These are phyloP conservation scores for Anolis apletophallus DNA, from an alignment of 2,797 vertebrate species.

Conservation along the genomic window DNA sequence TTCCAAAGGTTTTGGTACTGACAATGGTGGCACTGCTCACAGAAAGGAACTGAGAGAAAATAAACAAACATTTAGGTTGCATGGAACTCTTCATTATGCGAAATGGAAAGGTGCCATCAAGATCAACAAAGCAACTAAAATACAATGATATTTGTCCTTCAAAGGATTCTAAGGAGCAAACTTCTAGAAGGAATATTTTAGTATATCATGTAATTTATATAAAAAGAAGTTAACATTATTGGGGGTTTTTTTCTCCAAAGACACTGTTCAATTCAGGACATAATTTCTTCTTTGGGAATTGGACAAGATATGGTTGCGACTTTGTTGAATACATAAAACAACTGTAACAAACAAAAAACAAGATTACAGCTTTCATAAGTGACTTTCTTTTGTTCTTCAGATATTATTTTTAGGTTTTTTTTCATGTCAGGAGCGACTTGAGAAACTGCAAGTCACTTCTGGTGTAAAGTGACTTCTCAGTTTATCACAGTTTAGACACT, in stretches of 20 bases:
- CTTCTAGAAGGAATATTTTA: slow-evolving; percentile 42
- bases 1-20: neutral
- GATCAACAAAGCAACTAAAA: slow-evolving; percentile 29
- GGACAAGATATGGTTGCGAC: neutral
- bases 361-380: slow-evolving; percentile 6
- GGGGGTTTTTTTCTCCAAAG: slow-evolving; percentile 34
- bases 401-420: slow-evolving; percentile 13
- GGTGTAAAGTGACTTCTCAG: too few species aligned
- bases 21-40: slow-evolving; percentile 30
- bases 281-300: slow-evolving; percentile 38
- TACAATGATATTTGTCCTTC: slow-evolving; percentile 33
- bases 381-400: slow-evolving; percentile 13
- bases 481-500: slow-evolving; percentile 31
- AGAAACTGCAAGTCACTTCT: too few species aligned
- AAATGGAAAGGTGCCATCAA: slow-evolving; percentile 1
- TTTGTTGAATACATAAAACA: slow-evolving; percentile 40
- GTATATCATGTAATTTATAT: slow-evolving; percentile 47
- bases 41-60: neutral
- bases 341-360: neutral
- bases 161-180: slow-evolving; percentile 44
- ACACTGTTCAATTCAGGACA: neutral
- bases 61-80: neutral
- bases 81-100: neutral
- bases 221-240: slow-evolving; percentile 3
- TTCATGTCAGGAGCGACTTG: too few species aligned